Base-by-base conservation (phyloP, 2,797 vertebrate species). In the Leptatherina wallacei region DNA sequence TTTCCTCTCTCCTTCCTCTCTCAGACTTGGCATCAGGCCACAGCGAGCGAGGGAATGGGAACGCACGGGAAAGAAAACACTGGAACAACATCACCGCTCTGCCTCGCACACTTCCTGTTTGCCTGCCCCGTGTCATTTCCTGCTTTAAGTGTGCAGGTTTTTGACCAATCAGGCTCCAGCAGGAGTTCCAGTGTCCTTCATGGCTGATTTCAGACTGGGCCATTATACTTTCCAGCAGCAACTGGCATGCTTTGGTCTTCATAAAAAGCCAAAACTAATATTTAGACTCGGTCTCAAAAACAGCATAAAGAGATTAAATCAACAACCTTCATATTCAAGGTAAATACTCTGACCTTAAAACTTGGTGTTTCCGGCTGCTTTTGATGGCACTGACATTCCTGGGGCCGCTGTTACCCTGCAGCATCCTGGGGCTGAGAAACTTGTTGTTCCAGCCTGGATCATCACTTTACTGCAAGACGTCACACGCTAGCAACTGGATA, bases 101-200 rank as follows among this genome's bases (percentile, higher is more conserved):
- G 72, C 65, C 69, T 72, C 69, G 11, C 69, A 61, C 86, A 55
- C 87, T 92, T 93, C 91, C 91, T 90, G 91, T 88, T 81, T 66
- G 64, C 76, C 74, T 71, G 70, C 59, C 69, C 73, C 7, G 33
- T 89, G 88, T 87, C 86, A 88, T 42, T 88, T 94, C 90, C 89
- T 90, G 85, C 65, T 78, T 73, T 36, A 82, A 84, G 80, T 76
- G 79, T 72, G 75, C 71, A 63, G 70, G 40, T 47, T 62, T 77
- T n/a, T 2, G 69, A 47, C 91, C 85, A 87, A 80, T 84, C 66
- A 6, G 59, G 36, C 52, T 8, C 0, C 6, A 5, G 74, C 63
- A 49, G n/a, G 35, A 14, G 77, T 13, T 72, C 57, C 65, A 36
- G 32, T 44, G 80, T 75, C 78, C 85, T 82, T 82, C 80, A 33